A percentile compares a stretch with the other conserved stretches of the same genome.
Conservation (phyloP, 2,113 vertebrate genomes). For the Syrmaticus mikado region DNA sequence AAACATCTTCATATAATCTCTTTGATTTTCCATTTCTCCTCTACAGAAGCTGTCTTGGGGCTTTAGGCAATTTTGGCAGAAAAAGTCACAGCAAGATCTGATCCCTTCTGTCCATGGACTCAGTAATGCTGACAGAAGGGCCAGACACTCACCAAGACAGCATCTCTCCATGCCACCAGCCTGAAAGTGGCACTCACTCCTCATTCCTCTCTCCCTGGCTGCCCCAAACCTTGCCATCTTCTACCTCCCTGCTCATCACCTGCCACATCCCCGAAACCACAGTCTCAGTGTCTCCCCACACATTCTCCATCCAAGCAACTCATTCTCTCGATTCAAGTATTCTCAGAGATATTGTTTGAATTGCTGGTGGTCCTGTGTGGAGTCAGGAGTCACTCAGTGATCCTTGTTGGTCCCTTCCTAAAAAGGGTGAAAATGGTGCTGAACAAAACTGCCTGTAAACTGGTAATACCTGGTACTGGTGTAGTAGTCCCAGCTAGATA, state of each 20-base stretch:
- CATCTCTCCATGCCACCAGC: fast-evolving
- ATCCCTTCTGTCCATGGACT: not conserved
- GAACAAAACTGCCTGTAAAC: not conserved
- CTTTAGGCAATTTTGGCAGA: not conserved
- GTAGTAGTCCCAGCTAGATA: not conserved
- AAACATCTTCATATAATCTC: not conserved
- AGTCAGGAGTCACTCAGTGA: not conserved
- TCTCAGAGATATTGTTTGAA: not conserved
- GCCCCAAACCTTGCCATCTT: not conserved
- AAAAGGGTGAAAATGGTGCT: not conserved
- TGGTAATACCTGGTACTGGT: not conserved
- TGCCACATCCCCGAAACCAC: not conserved
- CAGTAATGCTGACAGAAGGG: not conserved
- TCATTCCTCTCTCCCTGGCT: not conserved
- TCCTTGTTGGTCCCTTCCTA: not conserved
- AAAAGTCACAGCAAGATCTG: not conserved
- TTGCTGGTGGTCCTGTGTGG: not conserved
- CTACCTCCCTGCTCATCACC: not conserved
- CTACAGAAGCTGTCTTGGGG: not conserved
- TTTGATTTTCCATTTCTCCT: not conserved
- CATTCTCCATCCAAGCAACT: not conserved
- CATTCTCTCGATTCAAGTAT: not conserved
- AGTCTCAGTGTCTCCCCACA: not conserved
- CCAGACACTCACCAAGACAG: not conserved
- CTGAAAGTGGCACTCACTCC: not conserved